These are phyloP conservation scores for Aegotheles bennettii DNA, from an alignment of 2,113 vertebrate species.

Conservation along the genomic window DNA sequence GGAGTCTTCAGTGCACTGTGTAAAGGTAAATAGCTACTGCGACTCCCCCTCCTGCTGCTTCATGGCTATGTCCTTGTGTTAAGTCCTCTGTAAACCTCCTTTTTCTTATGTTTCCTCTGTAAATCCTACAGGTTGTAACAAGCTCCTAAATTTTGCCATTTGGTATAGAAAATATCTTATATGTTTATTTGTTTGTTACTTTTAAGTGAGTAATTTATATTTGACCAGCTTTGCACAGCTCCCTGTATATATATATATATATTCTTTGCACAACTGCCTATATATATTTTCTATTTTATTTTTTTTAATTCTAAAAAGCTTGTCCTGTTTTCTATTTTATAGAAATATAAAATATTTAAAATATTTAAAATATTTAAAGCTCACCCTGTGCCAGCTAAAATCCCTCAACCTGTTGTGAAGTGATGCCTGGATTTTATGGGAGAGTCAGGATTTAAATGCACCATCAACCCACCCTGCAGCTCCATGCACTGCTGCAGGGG, in stretches of 20 bases:
- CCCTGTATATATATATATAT: rapidly evolving
- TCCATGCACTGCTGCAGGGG: not conserved
- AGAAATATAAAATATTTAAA: too few relatives aligned
- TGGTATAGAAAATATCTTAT: not conserved
- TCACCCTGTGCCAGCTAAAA: not conserved
- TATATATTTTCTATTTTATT: not conserved
- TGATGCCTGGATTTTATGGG: not conserved
- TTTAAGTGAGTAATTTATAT: not conserved
- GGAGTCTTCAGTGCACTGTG: not conserved
- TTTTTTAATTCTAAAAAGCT: not conserved
- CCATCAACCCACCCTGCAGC: not conserved
- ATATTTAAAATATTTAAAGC: too few relatives aligned
- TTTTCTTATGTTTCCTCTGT: not conserved
- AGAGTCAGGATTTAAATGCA: not conserved
- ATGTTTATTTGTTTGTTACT: not conserved
- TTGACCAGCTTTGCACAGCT: not conserved
- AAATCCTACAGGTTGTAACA: not conserved
- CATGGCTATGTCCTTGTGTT: not conserved
- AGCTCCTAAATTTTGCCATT: not conserved
- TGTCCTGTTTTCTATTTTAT: too few relatives aligned
- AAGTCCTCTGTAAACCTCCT: not conserved
- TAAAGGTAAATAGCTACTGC: not conserved
- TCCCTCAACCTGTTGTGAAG: not conserved
- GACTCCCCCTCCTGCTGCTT: not conserved
- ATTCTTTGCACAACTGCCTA: not conserved